Conservation (phyloP, 2,113 vertebrate genomes). For the Alethe castanea region DNA sequence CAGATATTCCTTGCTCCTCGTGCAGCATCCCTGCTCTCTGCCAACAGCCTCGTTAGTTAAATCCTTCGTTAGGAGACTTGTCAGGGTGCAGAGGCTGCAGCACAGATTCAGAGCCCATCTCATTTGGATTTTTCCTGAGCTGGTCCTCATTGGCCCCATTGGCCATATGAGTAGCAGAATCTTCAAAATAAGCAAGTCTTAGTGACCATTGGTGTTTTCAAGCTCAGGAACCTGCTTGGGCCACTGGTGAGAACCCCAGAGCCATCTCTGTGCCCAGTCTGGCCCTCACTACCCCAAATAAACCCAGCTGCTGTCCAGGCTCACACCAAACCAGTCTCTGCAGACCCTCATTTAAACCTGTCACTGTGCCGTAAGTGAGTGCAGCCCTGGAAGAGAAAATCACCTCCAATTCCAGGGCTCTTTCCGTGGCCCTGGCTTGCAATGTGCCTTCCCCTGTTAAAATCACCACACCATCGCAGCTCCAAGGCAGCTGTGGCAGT, state of each 20-base stretch:
- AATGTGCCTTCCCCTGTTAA: not conserved
- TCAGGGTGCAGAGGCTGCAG: not conserved
- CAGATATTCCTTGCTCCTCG: rapidly evolving
- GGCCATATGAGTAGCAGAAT: not conserved
- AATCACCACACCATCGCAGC: not conserved
- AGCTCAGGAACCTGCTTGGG: not conserved
- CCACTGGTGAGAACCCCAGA: not conserved
- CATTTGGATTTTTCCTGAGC: not conserved
- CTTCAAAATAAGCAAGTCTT: not conserved
- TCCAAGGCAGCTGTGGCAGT: not conserved
- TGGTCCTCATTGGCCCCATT: rapidly evolving
- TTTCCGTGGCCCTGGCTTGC: not conserved
- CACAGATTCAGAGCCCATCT: rapidly evolving
- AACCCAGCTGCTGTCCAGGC: not conserved
- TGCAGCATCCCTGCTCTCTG: not conserved
- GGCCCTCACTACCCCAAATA: not conserved
- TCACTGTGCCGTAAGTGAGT: not conserved
- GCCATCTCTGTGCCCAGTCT: not conserved
- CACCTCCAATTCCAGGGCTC: not conserved
- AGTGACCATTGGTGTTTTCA: not conserved
- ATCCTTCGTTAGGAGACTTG: not conserved
- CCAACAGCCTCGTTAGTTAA: not conserved
- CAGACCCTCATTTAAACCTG: not conserved
- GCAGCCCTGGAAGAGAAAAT: not conserved
- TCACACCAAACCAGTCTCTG: not conserved